Base-by-base conservation (phyloP, 2,888 invertebrate genomes). In the Synergus laeviventris region DNA sequence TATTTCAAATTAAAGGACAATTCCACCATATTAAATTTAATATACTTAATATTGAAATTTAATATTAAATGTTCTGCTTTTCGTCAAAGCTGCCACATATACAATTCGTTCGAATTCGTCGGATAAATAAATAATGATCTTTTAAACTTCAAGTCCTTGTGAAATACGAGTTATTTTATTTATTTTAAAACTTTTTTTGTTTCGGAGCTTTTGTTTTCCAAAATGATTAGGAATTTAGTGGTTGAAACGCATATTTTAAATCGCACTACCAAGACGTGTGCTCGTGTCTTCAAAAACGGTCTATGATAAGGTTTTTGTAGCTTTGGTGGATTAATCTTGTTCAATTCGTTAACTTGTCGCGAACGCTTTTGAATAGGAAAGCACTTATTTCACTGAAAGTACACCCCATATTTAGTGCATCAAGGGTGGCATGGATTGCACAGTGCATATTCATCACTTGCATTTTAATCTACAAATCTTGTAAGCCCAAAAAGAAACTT, bases 281-380 rank as follows among this genome's bases (percentile, higher is more conserved):
- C 45, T 16, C 3, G 45, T 14, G 16, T 1, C 16, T 45, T 45
- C 16, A 45, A 45, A 45, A 45, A 12, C 16, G 5, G 45, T 24
- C 24, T 59, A 9, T 24, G 5, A 59, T 21, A 24, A 24, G 59
- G 59, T 56, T 18, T 56, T 56, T 56, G 0, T 56, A 18, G 56
- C 18, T 56, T 56, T 18, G 56, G 56, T 8, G 18, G 1, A 56
- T 56, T 4, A 18, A 56, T 56, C 5, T 56, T 3, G 18, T 4
- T 56, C 9, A 56, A 56, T 9, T 76, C 78, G 64, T 78, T 31
- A 31, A 31, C 31, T 31, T 31, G 31, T 2, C 31, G 31, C 1
- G 31, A 31, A 31, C 1, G 2, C 31, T 42, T 31, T 31, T 2
- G 31, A 31, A 31, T 31, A 2, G 31, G 31, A 31, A 31, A 2